Evolutionary conservation across 1,140 invertebrate genomes (phyloP).

Genomic region (Drosophila nasuta): DNA sequence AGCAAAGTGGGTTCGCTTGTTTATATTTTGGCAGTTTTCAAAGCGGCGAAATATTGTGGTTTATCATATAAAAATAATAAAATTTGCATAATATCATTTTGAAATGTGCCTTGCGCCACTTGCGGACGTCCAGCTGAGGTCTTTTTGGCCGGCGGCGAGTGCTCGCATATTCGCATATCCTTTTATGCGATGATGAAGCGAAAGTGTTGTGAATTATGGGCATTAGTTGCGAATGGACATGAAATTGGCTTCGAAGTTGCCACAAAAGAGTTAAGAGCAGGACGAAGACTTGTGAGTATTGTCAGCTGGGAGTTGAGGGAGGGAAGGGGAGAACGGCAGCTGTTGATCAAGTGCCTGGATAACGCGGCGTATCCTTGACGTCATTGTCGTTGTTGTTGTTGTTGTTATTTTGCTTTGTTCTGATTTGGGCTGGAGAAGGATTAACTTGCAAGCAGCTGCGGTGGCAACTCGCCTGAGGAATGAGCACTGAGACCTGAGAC

Average conservation of each 20-base stretch:
- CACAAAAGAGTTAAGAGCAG: not conserved
- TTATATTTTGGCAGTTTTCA: conserved; percentile 48
- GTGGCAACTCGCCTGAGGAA: conserved; percentile 39
- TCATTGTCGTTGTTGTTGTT: conserved; percentile 33
- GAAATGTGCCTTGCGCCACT: conserved; percentile 52
- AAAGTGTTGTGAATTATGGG: conserved; percentile 81
- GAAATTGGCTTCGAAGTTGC: conserved; percentile 41
- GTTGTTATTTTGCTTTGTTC: conserved; percentile 48
- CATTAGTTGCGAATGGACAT: conserved; percentile 46
- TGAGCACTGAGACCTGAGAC: too few relatives aligned
- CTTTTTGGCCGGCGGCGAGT: conserved; percentile 41
- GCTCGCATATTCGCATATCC: conserved; percentile 44
- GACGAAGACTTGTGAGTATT: conserved; percentile 41
- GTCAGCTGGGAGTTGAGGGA: conserved; percentile 57
- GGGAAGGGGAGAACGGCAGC: conserved; percentile 44
- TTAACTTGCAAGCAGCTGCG: conserved; percentile 71
- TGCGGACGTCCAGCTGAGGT: conserved; percentile 59
- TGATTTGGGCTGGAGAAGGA: conserved; percentile 71
- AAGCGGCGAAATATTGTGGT: conserved; percentile 73
- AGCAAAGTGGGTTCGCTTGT: conserved; percentile 35
- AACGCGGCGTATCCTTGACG: conserved; percentile 53
- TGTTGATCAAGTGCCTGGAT: conserved; percentile 78
- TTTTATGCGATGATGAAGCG: conserved; percentile 69
- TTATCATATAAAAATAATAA: conserved; percentile 81
- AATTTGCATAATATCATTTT: conserved; percentile 83